These are phyloP conservation scores for Polydrusus cervinus DNA, from an alignment of 2,888 invertebrate genomes.

Conservation along the genomic window DNA sequence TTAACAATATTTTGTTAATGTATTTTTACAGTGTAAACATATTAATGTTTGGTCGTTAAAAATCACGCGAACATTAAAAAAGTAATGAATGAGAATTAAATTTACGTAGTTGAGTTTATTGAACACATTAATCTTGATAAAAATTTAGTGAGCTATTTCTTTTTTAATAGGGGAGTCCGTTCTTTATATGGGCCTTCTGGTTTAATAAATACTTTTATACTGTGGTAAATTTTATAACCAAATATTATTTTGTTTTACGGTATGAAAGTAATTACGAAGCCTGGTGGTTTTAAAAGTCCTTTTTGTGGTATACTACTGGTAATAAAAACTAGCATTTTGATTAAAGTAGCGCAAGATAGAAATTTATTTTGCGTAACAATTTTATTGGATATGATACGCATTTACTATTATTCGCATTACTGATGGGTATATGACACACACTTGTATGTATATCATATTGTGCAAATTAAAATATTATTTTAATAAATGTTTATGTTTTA, in stretches of 20 bases:
- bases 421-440: neutral
- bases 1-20: slow-evolving; percentile 30
- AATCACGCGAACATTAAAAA: slow-evolving; percentile 40
- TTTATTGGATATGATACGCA: neutral
- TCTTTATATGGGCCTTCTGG: slow-evolving; percentile 25
- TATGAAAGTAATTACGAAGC: slow-evolving; percentile 14
- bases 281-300: neutral
- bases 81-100: slow-evolving; percentile 49
- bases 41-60: slow-evolving; percentile 47
- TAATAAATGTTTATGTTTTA: too few relatives aligned
- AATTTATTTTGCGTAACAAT: neutral
- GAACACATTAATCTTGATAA: slow-evolving; percentile 62
- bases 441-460: neutral
- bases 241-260: slow-evolving; percentile 17
- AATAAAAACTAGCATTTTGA: neutral
- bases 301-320: slow-evolving; percentile 4
- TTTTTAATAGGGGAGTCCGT: slow-evolving; percentile 40
- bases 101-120: slow-evolving; percentile 56
- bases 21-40: slow-evolving; percentile 38
- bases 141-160: slow-evolving; percentile 56
- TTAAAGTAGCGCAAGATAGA: too few relatives aligned
- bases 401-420: neutral
- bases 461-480: too few relatives aligned
- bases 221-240: slow-evolving; percentile 19
- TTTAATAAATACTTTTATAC: slow-evolving; percentile 22